Evolutionary conservation across 2,888 invertebrate genomes (phyloP).

Genomic region (Caenorhabditis imperialis): DNA sequence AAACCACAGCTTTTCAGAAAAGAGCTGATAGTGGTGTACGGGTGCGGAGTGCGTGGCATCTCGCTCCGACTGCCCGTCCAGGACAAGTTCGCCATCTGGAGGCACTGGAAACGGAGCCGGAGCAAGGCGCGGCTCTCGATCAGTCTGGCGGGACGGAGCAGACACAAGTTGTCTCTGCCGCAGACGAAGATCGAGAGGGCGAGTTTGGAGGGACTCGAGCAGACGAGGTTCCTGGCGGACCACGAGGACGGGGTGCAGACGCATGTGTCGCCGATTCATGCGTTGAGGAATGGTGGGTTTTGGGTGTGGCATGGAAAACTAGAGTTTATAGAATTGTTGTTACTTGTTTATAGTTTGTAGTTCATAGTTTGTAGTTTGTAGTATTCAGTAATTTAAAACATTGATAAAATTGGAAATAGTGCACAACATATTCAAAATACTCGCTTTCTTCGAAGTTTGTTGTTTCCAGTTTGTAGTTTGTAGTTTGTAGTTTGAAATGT

Average conservation of each 20-base stretch:
- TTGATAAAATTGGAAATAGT: too few species aligned
- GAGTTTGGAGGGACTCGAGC: conserved; percentile 51
- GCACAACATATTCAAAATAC: too few species aligned
- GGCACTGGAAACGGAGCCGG: conserved; percentile 61
- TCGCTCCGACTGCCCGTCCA: conserved; percentile 65
- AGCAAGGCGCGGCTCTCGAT: conserved; percentile 51
- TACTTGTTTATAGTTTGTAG: too few species aligned
- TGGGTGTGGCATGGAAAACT: neutral
- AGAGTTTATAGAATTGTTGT: too few species aligned
- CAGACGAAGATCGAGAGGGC: conserved; percentile 37
- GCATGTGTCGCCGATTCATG: conserved; percentile 54
- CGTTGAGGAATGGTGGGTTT: conserved; percentile 49
- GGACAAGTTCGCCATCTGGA: conserved; percentile 68
- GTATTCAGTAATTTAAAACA: too few species aligned
- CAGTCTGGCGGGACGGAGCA: conserved; percentile 9
- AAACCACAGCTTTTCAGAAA: conserved; percentile 63
- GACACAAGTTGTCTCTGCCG: conserved; percentile 52
- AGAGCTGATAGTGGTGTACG: conserved; percentile 71
- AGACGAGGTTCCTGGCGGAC: conserved; percentile 54
- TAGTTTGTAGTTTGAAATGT: too few species aligned
- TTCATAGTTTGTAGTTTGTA: too few species aligned
- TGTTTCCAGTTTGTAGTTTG: too few species aligned
- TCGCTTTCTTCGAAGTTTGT: too few species aligned
- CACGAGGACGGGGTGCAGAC: conserved; percentile 46
- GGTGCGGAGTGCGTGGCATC: conserved; percentile 70